Base-by-base conservation (phyloP, 2,797 vertebrate species). In the Etheostoma perlongum region DNA sequence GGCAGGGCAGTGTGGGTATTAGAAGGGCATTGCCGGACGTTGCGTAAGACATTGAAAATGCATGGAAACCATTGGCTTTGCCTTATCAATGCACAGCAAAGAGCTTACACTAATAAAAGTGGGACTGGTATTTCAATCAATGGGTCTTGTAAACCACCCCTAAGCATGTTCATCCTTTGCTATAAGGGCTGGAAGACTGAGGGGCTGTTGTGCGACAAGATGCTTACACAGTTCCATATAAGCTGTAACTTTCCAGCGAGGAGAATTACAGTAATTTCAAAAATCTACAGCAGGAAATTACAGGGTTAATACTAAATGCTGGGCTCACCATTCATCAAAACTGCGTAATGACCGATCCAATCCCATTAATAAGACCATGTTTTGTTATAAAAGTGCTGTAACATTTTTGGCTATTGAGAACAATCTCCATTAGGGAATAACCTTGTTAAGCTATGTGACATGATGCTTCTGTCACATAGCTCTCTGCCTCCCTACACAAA, bases 21-120 rank as follows among this genome's bases (percentile, higher is more conserved):
- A 79, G 82, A 91, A 86, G 80, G 81, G 88, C 81, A 93, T 81
- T 84, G 88, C 90, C 93, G 78, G 84, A 89, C 86, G 76, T 91
- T 91, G 78, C 76, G 57, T 88, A 89, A 90, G 73, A 76, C 71
- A 60, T 12, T 89, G 82, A 80, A 90, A 92, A 93, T 85, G 79
- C 74, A 90, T 91, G 66, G 75, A 92, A 87, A 82, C 71, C 67
- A 79, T 84, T 85, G 68, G 67, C 54, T 79, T 77, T 62, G 44
- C 79, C 79, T 92, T 79, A 89, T 90, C 83, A 85, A 91, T 90
- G 73, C 64, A 83, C 65, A 65, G 23, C 44, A 78, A 66, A 67
- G 62, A 78, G 67, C 14, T 78, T 74, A 74, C n/a, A 65, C 67
- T 76, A 65, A 63, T 79, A 74, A 49, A 83, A 82, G 21, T 48